Conservation (phyloP, 2,888 invertebrate genomes). For the Elysia crispata region DNA sequence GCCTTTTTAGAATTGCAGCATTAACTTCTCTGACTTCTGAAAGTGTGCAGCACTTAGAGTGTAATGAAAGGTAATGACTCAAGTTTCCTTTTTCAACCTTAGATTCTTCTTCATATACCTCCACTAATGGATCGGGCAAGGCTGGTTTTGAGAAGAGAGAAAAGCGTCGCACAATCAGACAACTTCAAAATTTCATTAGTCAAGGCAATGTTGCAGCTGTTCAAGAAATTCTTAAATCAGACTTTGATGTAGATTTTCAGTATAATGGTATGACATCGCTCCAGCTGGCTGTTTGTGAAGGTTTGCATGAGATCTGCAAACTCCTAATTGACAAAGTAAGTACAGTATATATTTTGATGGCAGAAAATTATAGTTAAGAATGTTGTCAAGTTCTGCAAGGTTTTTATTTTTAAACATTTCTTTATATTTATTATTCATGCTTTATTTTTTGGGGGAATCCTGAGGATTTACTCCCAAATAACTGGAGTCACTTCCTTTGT, state of each 20-base stretch:
- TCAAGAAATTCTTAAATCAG: slow-evolving; percentile 60
- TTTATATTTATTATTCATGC: no score
- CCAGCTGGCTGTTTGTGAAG: slow-evolving; percentile 70
- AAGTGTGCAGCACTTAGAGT: no score
- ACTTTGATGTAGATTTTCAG: slow-evolving; percentile 74
- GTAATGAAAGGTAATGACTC: no score
- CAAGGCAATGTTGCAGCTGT: slow-evolving; percentile 61
- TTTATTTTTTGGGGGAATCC: no score
- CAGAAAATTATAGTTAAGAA: no score
- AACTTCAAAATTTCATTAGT: slow-evolving; percentile 69
- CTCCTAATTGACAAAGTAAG: slow-evolving; percentile 60
- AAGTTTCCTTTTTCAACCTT: neutral
- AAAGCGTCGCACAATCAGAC: slow-evolving; percentile 68
- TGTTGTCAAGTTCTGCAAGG: no score
- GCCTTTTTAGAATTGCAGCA: no score
- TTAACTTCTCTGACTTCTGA: no score
- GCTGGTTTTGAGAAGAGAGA: slow-evolving; percentile 69
- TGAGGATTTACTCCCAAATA: no score
- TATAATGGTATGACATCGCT: slow-evolving; percentile 72
- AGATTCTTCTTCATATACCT: slow-evolving; percentile 10
- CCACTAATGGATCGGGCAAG: slow-evolving; percentile 36
- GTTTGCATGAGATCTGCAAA: slow-evolving; percentile 66
- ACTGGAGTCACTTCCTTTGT: no score
- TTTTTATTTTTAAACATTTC: no score
- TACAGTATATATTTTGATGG: no score